phyloP scores from a whole-genome alignment of 2,797 vertebrate species.

The Melanotaenia trifasciata region DNA sequence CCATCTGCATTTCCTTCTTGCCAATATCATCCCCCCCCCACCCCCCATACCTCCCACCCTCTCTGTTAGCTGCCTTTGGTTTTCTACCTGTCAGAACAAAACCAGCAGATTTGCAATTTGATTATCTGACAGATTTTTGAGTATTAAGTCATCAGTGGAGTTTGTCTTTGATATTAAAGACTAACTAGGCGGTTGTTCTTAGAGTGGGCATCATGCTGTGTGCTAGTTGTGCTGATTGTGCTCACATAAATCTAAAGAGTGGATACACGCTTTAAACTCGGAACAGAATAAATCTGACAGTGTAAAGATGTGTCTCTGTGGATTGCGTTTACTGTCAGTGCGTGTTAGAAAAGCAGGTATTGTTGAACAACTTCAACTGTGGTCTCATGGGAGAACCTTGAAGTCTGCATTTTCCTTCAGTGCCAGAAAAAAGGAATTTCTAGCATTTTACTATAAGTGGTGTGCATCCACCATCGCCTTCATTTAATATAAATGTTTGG shows the following conservation, averaged over 20 bases:
- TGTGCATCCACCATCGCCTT: neutral
- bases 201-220: neutral
- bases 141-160: neutral
- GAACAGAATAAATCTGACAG: slow-evolving; percentile 12
- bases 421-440: slow-evolving; percentile 10
- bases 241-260: neutral
- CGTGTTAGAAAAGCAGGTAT: slow-evolving; percentile 5
- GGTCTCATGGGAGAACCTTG: slow-evolving; percentile 21
- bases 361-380: slow-evolving; percentile 5
- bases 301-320: neutral
- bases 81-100: neutral
- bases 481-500: no score
- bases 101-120: neutral
- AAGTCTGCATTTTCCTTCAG: neutral
- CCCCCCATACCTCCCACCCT: neutral
- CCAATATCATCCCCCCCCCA: slow-evolving; percentile 23
- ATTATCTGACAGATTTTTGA: neutral
- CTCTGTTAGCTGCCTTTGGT: slow-evolving; percentile 43
- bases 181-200: neutral
- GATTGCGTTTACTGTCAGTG: neutral
- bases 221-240: neutral
- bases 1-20: slow-evolving; percentile 62
- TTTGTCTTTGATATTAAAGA: neutral
- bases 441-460: neutral
- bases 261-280: slow-evolving; percentile 15